Percentiles rank a stretch among this genome's conserved stretches.
Conservation (phyloP, 2,797 vertebrate genomes). For the Acrossocheilus wenchowensis region DNA sequence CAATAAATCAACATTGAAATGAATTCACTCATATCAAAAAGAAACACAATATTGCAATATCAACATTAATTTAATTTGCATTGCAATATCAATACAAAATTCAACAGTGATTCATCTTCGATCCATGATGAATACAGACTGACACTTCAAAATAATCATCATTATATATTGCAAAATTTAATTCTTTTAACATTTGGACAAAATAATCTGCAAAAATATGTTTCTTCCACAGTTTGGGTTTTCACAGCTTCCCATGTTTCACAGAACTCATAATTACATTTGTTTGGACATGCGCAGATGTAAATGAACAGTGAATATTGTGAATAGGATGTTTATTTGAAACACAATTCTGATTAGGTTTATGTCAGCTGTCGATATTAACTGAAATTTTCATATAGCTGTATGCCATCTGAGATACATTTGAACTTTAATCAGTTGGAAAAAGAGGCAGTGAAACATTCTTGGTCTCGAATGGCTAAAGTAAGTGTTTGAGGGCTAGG, state of each 20-base stretch:
- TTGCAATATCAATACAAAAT: neutral
- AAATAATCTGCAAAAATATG: neutral
- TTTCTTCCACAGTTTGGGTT: neutral
- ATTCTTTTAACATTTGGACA: neutral
- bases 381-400: too few relatives aligned
- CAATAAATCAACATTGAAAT: too few relatives aligned
- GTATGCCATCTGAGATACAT: neutral
- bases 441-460: neutral
- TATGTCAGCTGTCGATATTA: neutral
- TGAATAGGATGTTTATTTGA: neutral
- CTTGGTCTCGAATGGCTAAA: neutral
- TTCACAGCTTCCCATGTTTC: neutral
- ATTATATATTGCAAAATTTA: neutral
- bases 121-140: neutral
- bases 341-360: neutral
- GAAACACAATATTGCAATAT: neutral
- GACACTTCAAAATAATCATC: neutral
- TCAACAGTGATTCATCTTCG: neutral
- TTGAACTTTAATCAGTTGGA: neutral
- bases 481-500: conserved; percentile 41
- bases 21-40: neutral
- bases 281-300: neutral
- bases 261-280: neutral
- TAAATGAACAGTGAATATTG: neutral
- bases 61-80: neutral